Percentiles rank a stretch among this genome's conserved stretches.
phyloP scores from a whole-genome alignment of 2,888 invertebrate species.

The Dryocosmus kuriphilus region DNA sequence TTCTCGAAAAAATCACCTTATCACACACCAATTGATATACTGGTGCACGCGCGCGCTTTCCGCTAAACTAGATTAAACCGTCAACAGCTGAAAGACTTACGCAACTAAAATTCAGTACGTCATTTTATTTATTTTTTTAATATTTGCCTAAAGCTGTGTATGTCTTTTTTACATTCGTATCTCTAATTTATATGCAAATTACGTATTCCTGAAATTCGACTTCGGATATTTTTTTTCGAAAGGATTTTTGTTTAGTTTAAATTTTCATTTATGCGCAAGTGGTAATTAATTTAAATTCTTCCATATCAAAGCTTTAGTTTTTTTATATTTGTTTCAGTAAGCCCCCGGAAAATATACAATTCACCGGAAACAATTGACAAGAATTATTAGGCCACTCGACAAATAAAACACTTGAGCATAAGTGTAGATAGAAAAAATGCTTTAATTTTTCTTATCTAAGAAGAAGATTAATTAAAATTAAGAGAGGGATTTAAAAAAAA shows the following conservation, averaged over 20 bases:
- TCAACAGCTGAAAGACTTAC: neutral
- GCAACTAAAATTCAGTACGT: neutral
- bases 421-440: neutral
- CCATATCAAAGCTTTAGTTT: neutral
- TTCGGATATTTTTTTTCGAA: neutral
- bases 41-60: neutral
- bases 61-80: neutral
- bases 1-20: neutral
- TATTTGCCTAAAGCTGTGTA: neutral
- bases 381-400: too few relatives aligned
- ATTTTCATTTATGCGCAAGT: too few relatives aligned
- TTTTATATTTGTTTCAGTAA: too few relatives aligned
- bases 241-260: neutral
- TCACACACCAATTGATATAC: neutral
- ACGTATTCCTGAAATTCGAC: neutral
- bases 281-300: too few relatives aligned
- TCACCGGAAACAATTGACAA: too few relatives aligned
- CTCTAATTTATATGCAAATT: neutral
- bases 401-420: neutral
- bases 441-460: neutral
- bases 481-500: neutral
- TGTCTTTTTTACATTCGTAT: neutral
- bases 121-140: neutral
- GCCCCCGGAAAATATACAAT: too few relatives aligned
- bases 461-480: neutral